Base-by-base conservation (phyloP, 1,140 invertebrate species). In the Harpegnathos saltator region DNA sequence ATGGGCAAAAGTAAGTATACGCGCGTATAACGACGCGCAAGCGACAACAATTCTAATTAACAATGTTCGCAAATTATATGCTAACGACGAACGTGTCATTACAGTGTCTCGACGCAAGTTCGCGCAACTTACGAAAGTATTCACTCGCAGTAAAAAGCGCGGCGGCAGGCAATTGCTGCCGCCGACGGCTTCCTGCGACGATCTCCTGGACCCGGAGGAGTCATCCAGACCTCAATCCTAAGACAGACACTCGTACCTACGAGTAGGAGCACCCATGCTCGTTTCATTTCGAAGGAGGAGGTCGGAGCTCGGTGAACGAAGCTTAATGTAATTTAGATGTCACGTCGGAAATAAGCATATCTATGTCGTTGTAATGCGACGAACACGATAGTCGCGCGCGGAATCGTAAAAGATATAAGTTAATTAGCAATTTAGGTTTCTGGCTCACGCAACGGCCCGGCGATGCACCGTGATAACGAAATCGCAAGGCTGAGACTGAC, bases 1-100 rank as follows among this genome's bases (percentile, higher is more conserved):
- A 98, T 98, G 97, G 97, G 98, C 26, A 98, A 98, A 96, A 93
- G 97, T 97, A 87, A 81, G 29, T 14, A 75, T n/a, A n/a, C n/a
- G n/a, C n/a, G n/a, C n/a, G n/a, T n/a, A n/a, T n/a, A n/a, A n/a
- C n/a, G n/a, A n/a, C 58, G n/a, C 17, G 11, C 1, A 11, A 24
- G n/a, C n/a, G n/a, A n/a, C n/a, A 33, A 17, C 1, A 22, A 59
- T 61, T 19, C n/a, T 11, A 54, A 87, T 86, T 73, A n/a, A 62
- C 7, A 50, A 74, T 62, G 11, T 78, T 29, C 44, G 5, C 89
- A 33, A 81, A 12, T 83, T 56, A 12, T 12, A 14, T 66, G 3
- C 66, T 50, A 50, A 62, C 22, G 12, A 65, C 66, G 12, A 81
- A 44, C 74, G 84, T n/a, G n/a, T 85, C 77, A 82, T 92, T 94